Evolutionary conservation across 2,888 invertebrate genomes (phyloP).

Genomic region (Drosophila fulvimacula): DNA sequence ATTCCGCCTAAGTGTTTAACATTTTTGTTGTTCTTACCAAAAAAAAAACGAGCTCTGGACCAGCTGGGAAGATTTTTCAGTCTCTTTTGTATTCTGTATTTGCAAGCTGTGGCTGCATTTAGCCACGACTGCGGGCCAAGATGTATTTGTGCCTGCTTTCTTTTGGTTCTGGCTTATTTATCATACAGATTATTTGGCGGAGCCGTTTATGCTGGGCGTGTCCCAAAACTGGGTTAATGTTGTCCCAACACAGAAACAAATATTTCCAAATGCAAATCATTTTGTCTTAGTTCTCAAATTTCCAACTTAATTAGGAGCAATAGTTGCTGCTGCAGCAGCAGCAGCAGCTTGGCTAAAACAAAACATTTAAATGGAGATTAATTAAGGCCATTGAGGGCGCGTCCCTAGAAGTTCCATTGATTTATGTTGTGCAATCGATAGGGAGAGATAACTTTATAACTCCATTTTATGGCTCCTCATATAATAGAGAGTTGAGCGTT

Average conservation of each 20-base stretch:
- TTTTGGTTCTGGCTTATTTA: constrained; percentile 51
- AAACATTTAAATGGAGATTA: constrained; percentile 10
- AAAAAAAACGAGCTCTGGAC: constrained; percentile 31
- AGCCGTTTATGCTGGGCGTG: constrained; percentile 59
- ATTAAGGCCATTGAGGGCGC: constrained; percentile 18
- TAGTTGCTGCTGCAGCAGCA: not conserved
- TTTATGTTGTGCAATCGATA: constrained; percentile 48
- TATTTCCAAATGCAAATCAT: constrained; percentile 62
- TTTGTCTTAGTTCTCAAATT: constrained; percentile 26
- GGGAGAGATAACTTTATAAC: constrained; percentile 1
- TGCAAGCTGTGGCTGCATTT: constrained; percentile 58
- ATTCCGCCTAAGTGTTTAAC: constrained; percentile 26
- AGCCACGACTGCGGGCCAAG: constrained; percentile 26
- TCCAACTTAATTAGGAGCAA: constrained; percentile 4
- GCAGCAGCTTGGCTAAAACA: constrained; percentile 7
- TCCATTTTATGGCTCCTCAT: constrained; percentile 5
- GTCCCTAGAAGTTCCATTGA: constrained; percentile 22
- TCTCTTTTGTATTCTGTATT: constrained; percentile 39
- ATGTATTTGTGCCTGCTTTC: constrained; percentile 52
- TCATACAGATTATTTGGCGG: constrained; percentile 37
- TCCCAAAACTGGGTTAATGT: constrained; percentile 73
- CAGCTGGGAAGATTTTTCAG: constrained; percentile 25
- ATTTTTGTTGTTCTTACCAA: constrained; percentile 6
- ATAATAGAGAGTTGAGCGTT: constrained; percentile 13
- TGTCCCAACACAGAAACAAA: constrained; percentile 46